A percentile compares a stretch with the other conserved stretches of the same genome.
phyloP scores from a whole-genome alignment of 1,140 invertebrate genomes.

The Frieseomelitta varia region DNA sequence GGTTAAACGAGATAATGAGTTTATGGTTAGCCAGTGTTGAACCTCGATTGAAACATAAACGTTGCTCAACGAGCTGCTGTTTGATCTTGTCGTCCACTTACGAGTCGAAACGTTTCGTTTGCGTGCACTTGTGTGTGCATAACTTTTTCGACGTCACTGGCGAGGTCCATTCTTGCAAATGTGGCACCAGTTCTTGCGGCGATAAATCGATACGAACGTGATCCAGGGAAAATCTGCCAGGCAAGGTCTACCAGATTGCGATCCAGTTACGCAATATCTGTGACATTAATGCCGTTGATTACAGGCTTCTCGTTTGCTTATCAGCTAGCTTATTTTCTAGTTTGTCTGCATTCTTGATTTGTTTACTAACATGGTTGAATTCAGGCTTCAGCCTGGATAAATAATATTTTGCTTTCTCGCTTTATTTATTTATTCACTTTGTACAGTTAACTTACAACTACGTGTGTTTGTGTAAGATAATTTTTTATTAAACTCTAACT shows the following conservation, averaged over 20 bases:
- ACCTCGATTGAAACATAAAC: not conserved
- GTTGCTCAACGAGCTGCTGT: not conserved
- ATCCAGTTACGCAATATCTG: too few relatives aligned
- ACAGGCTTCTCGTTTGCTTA: not conserved
- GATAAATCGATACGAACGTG: not conserved
- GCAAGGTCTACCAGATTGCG: not conserved
- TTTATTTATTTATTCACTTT: too few relatives aligned
- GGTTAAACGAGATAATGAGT: slow-evolving; percentile 20
- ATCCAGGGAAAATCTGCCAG: not conserved
- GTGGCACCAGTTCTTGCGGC: not conserved
- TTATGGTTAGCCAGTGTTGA: slow-evolving; percentile 2
- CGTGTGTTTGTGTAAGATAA: too few relatives aligned
- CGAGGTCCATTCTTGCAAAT: not conserved
- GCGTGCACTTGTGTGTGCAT: too few relatives aligned
- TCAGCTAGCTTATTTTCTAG: too few relatives aligned
- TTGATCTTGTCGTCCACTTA: not conserved
- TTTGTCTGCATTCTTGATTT: too few relatives aligned
- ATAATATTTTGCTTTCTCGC: too few relatives aligned
- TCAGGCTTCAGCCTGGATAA: too few relatives aligned
- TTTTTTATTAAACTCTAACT: too few relatives aligned
- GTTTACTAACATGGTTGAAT: too few relatives aligned
- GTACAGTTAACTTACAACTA: too few relatives aligned
- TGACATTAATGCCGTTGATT: not conserved
- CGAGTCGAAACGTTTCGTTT: not conserved
- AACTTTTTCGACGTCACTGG: not conserved